Conservation (phyloP, 1,140 invertebrate genomes). For the Aricia agestis region DNA sequence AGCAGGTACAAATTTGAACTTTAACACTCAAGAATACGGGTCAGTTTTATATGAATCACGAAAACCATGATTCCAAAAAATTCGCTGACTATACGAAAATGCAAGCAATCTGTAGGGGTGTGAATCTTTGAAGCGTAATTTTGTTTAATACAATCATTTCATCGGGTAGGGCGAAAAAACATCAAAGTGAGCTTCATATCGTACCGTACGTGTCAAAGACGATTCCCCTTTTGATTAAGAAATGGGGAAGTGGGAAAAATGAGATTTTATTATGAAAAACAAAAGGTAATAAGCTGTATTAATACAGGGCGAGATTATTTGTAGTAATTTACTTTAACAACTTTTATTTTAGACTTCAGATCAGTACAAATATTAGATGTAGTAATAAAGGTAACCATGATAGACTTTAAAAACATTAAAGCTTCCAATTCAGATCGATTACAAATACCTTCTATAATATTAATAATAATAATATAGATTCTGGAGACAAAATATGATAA, state of each 20-base stretch:
- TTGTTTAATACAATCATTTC: conserved; percentile 16
- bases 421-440: too few relatives aligned
- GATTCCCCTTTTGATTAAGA: conserved; percentile 6
- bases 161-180: background rate
- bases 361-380: too few relatives aligned
- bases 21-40: background rate
- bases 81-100: background rate
- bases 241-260: conserved; percentile 2
- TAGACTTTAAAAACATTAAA: too few relatives aligned
- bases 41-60: background rate
- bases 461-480: too few relatives aligned
- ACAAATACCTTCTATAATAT: too few relatives aligned
- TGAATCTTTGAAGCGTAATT: conserved; percentile 13
- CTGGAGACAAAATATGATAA: too few relatives aligned
- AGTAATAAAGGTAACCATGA: too few relatives aligned
- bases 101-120: conserved; percentile 5
- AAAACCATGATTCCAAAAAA: background rate
- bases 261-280: background rate
- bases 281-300: background rate
- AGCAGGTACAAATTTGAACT: background rate
- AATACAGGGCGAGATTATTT: background rate
- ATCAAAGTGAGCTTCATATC: conserved; percentile 9
- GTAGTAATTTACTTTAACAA: too few relatives aligned
- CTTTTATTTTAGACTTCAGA: too few relatives aligned
- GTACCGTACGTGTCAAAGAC: conserved; percentile 3